phyloP scores from a whole-genome alignment of 2,888 invertebrate genomes.

The Ischnus inquisitorius region DNA sequence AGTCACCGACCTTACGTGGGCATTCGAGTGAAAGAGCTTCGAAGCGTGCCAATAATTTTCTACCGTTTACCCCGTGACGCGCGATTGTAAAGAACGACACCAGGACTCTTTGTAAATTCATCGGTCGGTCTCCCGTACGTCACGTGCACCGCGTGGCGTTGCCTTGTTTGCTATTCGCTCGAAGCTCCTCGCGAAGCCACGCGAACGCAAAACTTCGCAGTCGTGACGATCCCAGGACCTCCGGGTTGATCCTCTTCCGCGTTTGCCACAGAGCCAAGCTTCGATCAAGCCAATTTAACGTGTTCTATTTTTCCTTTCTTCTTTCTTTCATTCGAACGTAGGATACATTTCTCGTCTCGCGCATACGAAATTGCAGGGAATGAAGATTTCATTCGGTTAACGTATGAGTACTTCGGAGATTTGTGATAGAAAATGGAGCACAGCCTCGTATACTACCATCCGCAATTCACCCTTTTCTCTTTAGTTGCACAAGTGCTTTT shows the following conservation, averaged over 20 bases:
- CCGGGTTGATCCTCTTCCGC: constrained; percentile 65
- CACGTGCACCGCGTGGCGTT: constrained; percentile 22
- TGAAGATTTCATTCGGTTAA: no score
- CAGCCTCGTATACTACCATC: no score
- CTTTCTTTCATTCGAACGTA: neutral
- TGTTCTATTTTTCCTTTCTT: neutral
- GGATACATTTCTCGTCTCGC: neutral
- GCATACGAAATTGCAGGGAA: no score
- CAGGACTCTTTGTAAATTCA: constrained; percentile 44
- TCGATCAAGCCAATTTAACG: constrained; percentile 11
- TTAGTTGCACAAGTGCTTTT: no score
- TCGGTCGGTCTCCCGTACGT: constrained; percentile 42
- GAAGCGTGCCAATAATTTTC: neutral
- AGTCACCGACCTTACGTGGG: neutral
- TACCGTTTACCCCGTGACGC: neutral
- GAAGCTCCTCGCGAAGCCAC: constrained; percentile 54
- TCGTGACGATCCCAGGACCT: constrained; percentile 70
- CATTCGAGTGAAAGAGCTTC: neutral
- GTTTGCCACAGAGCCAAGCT: constrained; percentile 57
- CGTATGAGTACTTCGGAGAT: no score
- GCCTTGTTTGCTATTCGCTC: constrained; percentile 40
- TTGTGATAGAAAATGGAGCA: no score
- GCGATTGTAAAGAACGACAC: constrained; percentile 18
- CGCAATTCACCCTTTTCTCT: no score
- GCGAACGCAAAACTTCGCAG: constrained; percentile 49